These are phyloP conservation scores for Brienomyrus brachyistius DNA, from an alignment of 2,113 vertebrate species.

Conservation along the genomic window DNA sequence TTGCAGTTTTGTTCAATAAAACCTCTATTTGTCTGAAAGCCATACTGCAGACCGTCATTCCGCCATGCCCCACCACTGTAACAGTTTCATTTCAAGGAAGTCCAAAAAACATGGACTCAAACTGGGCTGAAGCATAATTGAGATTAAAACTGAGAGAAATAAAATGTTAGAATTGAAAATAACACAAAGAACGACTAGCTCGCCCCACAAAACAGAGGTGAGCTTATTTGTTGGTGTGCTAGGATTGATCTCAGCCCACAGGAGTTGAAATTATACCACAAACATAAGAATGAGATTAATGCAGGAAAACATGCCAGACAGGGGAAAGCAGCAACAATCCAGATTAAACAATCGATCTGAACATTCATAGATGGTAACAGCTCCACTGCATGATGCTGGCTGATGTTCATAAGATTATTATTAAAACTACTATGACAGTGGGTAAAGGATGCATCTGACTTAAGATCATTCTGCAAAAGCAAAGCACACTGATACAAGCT, in stretches of 20 bases:
- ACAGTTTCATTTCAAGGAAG: neutral
- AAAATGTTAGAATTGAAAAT: neutral
- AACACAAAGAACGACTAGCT: neutral
- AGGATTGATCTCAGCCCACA: neutral
- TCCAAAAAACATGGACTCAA: neutral
- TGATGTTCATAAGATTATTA: conserved; percentile 64
- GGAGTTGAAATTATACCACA: neutral
- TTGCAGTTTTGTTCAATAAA: neutral
- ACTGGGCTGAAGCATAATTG: neutral
- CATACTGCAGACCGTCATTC: neutral
- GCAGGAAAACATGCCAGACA: neutral
- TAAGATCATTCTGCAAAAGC: conserved; percentile 18
- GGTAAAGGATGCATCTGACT: conserved; percentile 5
- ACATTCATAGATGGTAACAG: conserved; percentile 46
- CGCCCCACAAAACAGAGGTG: neutral
- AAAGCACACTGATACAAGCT: neutral
- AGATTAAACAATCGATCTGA: conserved; percentile 46
- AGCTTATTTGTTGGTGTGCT: neutral
- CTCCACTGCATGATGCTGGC: conserved; percentile 51
- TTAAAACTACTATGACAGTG: conserved; percentile 50
- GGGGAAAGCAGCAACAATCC: neutral
- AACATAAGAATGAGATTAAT: neutral
- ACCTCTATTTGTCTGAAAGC: neutral
- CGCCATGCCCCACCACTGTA: neutral
- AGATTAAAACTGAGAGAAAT: neutral